Conservation (phyloP, 2,888 invertebrate species). For the Rapana venosa region DNA sequence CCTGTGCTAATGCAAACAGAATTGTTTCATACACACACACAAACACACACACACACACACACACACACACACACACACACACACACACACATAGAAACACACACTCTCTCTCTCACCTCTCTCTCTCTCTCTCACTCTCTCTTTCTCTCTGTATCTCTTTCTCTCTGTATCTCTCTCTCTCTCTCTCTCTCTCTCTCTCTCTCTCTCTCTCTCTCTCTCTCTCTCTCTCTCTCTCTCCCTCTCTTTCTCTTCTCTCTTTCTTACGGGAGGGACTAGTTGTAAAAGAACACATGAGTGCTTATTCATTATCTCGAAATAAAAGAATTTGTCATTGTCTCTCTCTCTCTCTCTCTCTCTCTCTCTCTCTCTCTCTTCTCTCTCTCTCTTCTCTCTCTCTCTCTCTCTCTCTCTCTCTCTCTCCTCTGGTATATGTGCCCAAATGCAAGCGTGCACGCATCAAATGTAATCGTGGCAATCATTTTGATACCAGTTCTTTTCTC, state of each 20-base stretch:
- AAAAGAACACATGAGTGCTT: too few relatives aligned
- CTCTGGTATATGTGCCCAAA: too few relatives aligned
- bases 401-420: neutral
- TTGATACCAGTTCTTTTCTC: too few relatives aligned
- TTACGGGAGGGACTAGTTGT: too few relatives aligned
- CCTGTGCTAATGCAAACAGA: too few relatives aligned
- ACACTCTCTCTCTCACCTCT: neutral
- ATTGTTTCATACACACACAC: neutral
- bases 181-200: neutral
- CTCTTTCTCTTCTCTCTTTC: neutral
- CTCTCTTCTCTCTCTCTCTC: neutral
- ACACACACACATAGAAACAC: neutral
- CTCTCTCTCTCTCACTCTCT: neutral
- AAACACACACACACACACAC: conserved; percentile 4
- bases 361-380: neutral
- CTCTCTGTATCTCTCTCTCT: neutral
- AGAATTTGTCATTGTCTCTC: neutral
- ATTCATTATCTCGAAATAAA: too few relatives aligned
- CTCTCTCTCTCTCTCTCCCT: neutral
- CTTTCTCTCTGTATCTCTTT: neutral
- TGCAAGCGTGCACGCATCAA: too few relatives aligned
- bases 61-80: neutral
- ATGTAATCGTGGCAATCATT: too few relatives aligned
- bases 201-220: neutral
- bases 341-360: conserved; percentile 6